phyloP scores from a whole-genome alignment of 2,113 vertebrate species.

The Lutjanus erythropterus region DNA sequence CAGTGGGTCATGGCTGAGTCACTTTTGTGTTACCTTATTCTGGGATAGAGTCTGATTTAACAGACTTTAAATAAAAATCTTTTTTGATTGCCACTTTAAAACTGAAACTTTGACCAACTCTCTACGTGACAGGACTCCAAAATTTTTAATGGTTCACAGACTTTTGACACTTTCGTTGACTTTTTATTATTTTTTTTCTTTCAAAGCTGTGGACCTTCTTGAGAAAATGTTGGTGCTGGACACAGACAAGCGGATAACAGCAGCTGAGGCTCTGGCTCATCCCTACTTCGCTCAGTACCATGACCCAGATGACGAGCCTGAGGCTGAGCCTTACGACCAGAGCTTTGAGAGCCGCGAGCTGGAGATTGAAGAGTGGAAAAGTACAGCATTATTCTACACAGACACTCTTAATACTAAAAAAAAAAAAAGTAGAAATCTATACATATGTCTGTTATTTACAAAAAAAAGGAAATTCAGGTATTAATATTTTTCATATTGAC shows the following conservation, averaged over 20 bases:
- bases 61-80: no score
- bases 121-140: not conserved
- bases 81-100: no score
- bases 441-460: not conserved
- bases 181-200: not conserved
- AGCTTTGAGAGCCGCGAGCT: conserved; percentile 97
- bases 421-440: not conserved
- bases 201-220: conserved; percentile 93
- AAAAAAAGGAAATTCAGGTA: not conserved
- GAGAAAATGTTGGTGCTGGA: conserved; percentile 99
- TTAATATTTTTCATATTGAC: not conserved
- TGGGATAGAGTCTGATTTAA: no score
- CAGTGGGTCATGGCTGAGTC: no score
- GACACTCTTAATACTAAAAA: not conserved
- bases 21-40: no score
- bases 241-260: conserved; percentile 96
- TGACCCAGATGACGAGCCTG: conserved; percentile 96
- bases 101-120: not conserved
- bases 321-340: conserved; percentile 97
- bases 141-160: not conserved
- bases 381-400: conserved; percentile 81
- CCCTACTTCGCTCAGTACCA: conserved; percentile 96
- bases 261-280: conserved; percentile 93
- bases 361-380: conserved; percentile 98
- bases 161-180: not conserved